Evolutionary conservation across 2,113 vertebrate species (phyloP), one percentile per base, ranked within the genome.

Genomic region (Lycocorax pyrrhopterus): DNA sequence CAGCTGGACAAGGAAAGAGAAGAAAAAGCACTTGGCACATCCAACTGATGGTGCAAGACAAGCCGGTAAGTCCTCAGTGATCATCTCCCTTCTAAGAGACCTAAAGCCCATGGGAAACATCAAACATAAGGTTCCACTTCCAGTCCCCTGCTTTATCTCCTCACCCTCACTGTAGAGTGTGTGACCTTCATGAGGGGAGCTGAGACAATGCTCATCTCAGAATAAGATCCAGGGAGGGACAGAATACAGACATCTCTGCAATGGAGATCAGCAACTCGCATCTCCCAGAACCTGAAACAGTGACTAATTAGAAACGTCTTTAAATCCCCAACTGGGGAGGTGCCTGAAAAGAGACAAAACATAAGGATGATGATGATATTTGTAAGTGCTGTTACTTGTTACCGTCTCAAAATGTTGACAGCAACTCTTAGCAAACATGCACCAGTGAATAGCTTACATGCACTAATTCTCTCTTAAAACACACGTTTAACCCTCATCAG

Each of bases 371-470:
- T 91, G 71, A 91, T 80, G 63, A 63, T 94, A 81, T 89, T 80
- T 90, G 43, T 81, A 94, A 94, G 43, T 67, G 79, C 80, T 92
- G 83, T 94, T 94, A 81, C 69, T 95, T 81, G 73, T 87, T 96
- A 90, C 64, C 64, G 3, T 84, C 76, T 90, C 56, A 77, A 74
- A 92, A 93, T 26, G 72, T 90, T 97, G 94, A 94, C 88, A 94
- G 89, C 83, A 87, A 77, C 86, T 92, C 73, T 97, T 92, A 89
- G 44, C 76, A 89, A 94, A 80, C 52, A 71, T 1, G 1, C 72
- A 88, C 56, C 59, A 88, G 39, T 55, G 84, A 96, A 86, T 7
- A 77, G 68, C 76, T 90, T 71, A 84, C 35, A 92, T 49, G 55
- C 43, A 35, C 55, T 84, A 90, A 93, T 90, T 88, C 83, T 90